Conservation (phyloP, 2,888 invertebrate species). For the Microctonus aethiopoides region DNA sequence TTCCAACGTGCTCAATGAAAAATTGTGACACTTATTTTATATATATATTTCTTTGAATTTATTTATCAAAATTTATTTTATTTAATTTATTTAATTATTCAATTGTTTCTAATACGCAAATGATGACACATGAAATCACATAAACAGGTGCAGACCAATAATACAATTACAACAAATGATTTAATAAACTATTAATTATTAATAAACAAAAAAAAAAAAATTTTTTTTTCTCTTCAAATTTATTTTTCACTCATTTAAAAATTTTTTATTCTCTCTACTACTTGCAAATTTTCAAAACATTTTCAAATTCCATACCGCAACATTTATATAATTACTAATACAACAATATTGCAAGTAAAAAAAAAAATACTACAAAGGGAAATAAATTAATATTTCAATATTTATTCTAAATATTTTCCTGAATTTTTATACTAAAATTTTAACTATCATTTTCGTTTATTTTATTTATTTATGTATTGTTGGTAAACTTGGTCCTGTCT, state of each 20-base stretch:
- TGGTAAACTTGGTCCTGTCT: constrained; percentile 37
- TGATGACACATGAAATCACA: not conserved
- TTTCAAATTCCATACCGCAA: no score
- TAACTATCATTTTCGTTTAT: no score
- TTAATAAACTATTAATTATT: no score
- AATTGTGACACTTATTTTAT: not conserved
- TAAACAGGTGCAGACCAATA: not conserved
- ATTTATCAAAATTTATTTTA: not conserved
- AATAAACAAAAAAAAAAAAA: not conserved
- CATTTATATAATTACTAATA: no score
- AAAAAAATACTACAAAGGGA: constrained; percentile 48
- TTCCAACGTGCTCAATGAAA: not conserved
- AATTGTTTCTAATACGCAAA: no score
- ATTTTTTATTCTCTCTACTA: not conserved
- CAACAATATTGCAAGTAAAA: constrained; percentile 48
- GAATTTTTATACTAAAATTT: constrained; percentile 1
- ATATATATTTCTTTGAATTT: not conserved
- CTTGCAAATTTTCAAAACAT: not conserved
- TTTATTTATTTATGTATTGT: constrained; percentile 24
- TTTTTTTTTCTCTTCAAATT: no score
- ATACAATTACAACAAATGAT: not conserved
- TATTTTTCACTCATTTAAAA: no score
- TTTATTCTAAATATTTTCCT: not conserved
- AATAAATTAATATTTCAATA: not conserved
- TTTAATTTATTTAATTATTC: not conserved